Percentiles rank a stretch among this genome's conserved stretches.
Conservation (phyloP, 2,888 invertebrate species). For the Calliphora vomitoria region DNA sequence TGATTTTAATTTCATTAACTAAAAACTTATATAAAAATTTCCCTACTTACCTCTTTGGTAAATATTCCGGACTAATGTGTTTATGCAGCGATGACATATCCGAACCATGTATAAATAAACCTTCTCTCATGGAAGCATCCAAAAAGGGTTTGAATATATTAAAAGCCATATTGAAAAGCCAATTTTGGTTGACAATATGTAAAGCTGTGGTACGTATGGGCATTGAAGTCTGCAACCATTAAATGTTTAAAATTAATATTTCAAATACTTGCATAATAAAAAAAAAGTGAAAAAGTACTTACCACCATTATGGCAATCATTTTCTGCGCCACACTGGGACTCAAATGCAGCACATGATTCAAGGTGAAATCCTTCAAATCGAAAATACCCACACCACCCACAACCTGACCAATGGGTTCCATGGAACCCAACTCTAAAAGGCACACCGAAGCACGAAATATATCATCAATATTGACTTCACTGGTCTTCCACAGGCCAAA, state of each 20-base stretch:
- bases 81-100: constrained; percentile 90
- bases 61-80: constrained; percentile 88
- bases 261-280: too few relatives aligned
- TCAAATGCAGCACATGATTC: constrained; percentile 90
- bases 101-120: constrained; percentile 87
- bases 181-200: constrained; percentile 92
- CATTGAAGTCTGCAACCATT: constrained; percentile 87
- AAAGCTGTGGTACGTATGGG: constrained; percentile 90
- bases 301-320: constrained; percentile 90
- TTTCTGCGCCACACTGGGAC: constrained; percentile 89
- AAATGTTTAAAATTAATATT: neutral
- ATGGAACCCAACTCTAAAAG: constrained; percentile 90
- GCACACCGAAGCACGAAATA: constrained; percentile 90
- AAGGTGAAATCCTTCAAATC: constrained; percentile 90
- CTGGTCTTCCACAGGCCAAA: constrained; percentile 92
- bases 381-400: constrained; percentile 91
- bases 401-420: constrained; percentile 90
- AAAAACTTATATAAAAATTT: neutral
- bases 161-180: constrained; percentile 92
- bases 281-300: constrained; percentile 80
- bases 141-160: constrained; percentile 92
- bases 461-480: constrained; percentile 87
- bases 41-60: constrained; percentile 86
- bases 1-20: too few relatives aligned
- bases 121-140: constrained; percentile 88